Conservation (phyloP, 2,113 vertebrate species). For the Chloebia gouldiae region DNA sequence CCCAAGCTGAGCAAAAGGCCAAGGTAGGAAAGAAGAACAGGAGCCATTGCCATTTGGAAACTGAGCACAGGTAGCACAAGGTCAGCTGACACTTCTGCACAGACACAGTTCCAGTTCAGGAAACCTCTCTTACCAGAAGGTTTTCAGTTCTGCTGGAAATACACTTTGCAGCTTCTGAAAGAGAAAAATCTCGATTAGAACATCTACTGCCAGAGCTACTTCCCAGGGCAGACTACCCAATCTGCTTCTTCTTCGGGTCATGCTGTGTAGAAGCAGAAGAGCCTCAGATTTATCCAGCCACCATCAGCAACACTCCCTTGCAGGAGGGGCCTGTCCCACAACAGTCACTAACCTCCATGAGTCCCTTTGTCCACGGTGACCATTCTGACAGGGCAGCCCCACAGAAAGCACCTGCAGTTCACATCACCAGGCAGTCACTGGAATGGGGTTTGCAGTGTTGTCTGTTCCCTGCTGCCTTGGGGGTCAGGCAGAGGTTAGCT, state of each 20-base stretch:
- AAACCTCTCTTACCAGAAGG: neutral
- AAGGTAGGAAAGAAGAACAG: neutral
- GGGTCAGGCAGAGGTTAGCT: neutral
- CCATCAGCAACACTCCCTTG: neutral
- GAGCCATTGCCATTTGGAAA: neutral
- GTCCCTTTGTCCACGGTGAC: neutral
- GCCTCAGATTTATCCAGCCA: neutral
- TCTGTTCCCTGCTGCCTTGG: neutral
- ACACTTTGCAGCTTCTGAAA: neutral
- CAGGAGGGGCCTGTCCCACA: neutral
- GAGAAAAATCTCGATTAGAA: accelerated
- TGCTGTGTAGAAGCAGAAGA: neutral
- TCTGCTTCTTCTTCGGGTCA: neutral
- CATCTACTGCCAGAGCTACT: neutral
- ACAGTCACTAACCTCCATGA: neutral
- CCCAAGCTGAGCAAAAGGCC: neutral
- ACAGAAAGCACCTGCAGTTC: neutral
- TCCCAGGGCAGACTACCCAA: neutral
- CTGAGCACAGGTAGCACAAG: neutral
- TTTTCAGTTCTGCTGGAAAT: neutral
- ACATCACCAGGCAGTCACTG: neutral
- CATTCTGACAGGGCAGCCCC: neutral
- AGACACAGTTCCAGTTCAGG: neutral
- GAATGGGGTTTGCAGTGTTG: neutral
- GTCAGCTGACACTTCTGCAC: neutral